phyloP scores from a whole-genome alignment of 2,113 vertebrate genomes.

The Hemiprocne comata region DNA sequence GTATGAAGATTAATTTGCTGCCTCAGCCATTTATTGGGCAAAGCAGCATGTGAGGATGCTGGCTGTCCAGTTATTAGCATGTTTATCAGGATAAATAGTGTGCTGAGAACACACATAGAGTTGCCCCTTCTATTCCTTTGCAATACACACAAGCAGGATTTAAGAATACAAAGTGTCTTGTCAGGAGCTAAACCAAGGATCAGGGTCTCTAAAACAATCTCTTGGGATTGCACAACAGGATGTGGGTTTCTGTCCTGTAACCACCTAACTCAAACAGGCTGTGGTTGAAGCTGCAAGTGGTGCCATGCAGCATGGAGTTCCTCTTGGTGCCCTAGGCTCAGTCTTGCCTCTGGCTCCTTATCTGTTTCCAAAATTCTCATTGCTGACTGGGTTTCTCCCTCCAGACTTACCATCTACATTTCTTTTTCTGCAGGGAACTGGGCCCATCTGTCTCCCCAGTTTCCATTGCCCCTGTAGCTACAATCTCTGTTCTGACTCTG shows the following conservation, averaged over 20 bases:
- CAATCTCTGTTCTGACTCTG: accelerated
- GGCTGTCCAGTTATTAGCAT: background rate
- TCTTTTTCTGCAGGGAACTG: background rate
- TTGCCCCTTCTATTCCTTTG: background rate
- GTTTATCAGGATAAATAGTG: background rate
- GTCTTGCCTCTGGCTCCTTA: background rate
- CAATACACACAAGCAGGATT: background rate
- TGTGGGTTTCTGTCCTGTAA: background rate
- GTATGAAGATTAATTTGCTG: background rate
- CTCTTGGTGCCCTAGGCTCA: background rate
- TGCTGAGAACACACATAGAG: background rate
- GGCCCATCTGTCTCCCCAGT: background rate
- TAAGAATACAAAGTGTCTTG: background rate
- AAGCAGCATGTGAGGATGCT: background rate
- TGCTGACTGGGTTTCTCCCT: background rate
- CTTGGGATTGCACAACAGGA: accelerated
- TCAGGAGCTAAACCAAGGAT: background rate
- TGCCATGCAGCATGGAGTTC: background rate
- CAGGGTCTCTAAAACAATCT: accelerated
- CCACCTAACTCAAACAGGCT: background rate
- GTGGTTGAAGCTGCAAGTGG: background rate
- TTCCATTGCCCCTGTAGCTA: background rate
- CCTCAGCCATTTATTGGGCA: background rate
- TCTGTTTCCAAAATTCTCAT: background rate
- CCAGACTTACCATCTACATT: background rate